phyloP scores from a whole-genome alignment of 2,113 vertebrate species.

The Dolichotis patagonum region DNA sequence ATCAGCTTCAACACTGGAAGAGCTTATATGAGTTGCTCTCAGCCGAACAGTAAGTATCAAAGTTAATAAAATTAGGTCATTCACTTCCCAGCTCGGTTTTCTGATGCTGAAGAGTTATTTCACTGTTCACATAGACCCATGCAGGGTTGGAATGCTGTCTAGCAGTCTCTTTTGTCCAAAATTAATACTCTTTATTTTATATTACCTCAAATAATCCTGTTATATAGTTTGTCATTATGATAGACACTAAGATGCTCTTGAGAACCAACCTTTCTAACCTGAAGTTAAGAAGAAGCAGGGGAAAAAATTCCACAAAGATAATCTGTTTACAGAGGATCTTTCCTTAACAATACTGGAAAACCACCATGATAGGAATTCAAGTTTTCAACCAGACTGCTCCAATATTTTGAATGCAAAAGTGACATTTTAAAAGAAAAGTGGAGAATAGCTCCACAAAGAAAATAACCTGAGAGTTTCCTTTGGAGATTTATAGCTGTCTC shows the following conservation, averaged over 20 bases:
- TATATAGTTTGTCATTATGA: conserved; percentile 46
- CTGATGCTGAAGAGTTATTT: not conserved
- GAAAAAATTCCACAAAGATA: not conserved
- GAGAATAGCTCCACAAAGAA: not conserved
- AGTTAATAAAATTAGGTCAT: conserved; percentile 71
- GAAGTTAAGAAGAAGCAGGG: conserved; percentile 16
- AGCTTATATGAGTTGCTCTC: conserved; percentile 34
- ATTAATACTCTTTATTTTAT: conserved; percentile 52
- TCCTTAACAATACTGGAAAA: not conserved
- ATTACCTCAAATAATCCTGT: conserved; percentile 33
- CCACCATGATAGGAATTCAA: not conserved
- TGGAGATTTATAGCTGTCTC: conserved; percentile 9
- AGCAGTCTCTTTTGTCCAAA: conserved; percentile 13
- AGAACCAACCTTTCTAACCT: conserved; percentile 23
- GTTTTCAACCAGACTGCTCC: conserved; percentile 10
- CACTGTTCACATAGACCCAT: not conserved
- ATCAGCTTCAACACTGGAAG: not conserved
- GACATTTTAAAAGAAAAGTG: not conserved
- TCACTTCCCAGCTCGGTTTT: conserved; percentile 24
- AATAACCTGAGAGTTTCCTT: conserved; percentile 12
- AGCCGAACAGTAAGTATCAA: not conserved
- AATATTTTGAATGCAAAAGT: conserved; percentile 17
- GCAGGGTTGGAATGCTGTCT: not conserved
- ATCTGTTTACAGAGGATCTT: not conserved
- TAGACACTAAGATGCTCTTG: not conserved